Evolutionary conservation across 2,888 invertebrate genomes (phyloP).

Genomic region (Cetonia aurata): DNA sequence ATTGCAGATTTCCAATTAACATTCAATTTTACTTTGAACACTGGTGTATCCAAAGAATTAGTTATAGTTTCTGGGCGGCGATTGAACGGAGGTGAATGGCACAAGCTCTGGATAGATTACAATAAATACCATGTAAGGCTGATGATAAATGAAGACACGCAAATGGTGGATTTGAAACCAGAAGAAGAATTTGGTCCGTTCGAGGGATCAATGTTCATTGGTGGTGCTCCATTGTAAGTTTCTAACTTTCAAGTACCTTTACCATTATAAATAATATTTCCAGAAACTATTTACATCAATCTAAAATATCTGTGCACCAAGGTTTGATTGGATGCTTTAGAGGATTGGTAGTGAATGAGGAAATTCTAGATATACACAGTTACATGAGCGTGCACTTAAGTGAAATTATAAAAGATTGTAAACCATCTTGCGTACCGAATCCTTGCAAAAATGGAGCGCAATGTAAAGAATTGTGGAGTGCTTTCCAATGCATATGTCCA

Average conservation of each 20-base stretch:
- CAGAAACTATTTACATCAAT: slow-evolving; percentile 69
- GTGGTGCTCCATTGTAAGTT: slow-evolving; percentile 91
- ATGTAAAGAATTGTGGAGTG: slow-evolving; percentile 93
- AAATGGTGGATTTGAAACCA: slow-evolving; percentile 86
- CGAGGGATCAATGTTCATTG: slow-evolving; percentile 94
- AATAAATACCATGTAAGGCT: slow-evolving; percentile 93
- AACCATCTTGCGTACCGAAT: slow-evolving; percentile 93
- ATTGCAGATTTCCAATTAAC: slow-evolving; percentile 82
- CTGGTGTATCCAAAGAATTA: slow-evolving; percentile 83
- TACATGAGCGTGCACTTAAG: slow-evolving; percentile 93
- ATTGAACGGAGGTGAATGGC: slow-evolving; percentile 95
- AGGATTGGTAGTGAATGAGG: slow-evolving; percentile 91
- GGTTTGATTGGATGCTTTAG: slow-evolving; percentile 95
- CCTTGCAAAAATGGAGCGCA: slow-evolving; percentile 93
- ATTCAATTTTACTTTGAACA: slow-evolving; percentile 90
- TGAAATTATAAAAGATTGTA: slow-evolving; percentile 93
- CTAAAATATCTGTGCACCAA: slow-evolving; percentile 86
- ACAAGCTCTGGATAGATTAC: slow-evolving; percentile 95
- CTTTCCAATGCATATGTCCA: slow-evolving; percentile 91
- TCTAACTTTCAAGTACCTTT: slow-evolving; percentile 10
- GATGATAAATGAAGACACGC: slow-evolving; percentile 91
- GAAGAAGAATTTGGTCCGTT: slow-evolving; percentile 94
- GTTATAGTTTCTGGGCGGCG: slow-evolving; percentile 86
- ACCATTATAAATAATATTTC: slow-evolving; percentile 42
- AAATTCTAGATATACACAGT: slow-evolving; percentile 90